Conservation (phyloP, 2,113 vertebrate genomes). For the Probosciger aterrimus region DNA sequence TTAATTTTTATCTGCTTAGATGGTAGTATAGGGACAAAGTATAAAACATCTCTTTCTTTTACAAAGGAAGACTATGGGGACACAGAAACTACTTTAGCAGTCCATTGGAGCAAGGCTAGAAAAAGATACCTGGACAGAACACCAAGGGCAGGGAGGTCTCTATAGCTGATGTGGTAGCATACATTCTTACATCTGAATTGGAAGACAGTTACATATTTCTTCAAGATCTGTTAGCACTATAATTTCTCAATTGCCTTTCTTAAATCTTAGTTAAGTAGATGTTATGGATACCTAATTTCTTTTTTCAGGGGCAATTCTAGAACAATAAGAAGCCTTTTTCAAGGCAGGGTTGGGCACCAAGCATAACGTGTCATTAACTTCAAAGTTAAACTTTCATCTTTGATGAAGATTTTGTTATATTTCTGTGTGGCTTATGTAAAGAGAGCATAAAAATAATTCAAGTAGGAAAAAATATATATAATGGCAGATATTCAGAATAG, state of each 20-base stretch:
- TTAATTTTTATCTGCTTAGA: conserved; percentile 6
- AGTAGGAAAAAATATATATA: background rate
- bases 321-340: background rate
- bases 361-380: background rate
- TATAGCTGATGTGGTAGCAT: background rate
- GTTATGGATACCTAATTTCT: background rate
- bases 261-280: background rate
- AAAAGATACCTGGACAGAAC: background rate
- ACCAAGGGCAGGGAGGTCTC: background rate
- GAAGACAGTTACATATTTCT: background rate
- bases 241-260: background rate
- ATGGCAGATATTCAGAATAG: background rate
- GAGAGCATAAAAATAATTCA: background rate
- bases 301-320: background rate
- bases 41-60: background rate
- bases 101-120: background rate
- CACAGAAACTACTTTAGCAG: background rate
- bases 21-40: background rate
- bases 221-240: background rate
- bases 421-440: background rate
- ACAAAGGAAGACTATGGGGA: background rate
- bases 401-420: background rate
- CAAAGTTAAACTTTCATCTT: background rate
- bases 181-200: background rate
- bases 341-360: background rate